Evolutionary conservation across 2,113 vertebrate genomes (phyloP).

Genomic region (Leptodactylus fuscus): DNA sequence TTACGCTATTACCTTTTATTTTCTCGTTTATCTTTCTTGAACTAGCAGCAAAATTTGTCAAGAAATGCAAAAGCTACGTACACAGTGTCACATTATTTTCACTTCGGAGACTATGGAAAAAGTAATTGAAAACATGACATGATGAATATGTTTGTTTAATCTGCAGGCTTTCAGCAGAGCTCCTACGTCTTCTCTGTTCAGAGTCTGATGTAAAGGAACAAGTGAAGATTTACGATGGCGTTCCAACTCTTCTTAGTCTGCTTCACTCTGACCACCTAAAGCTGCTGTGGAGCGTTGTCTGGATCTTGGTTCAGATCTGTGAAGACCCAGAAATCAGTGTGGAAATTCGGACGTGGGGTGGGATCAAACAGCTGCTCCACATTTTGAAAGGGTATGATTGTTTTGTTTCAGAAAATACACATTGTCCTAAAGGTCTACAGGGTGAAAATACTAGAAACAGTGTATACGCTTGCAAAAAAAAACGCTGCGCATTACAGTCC

Average conservation of each 20-base stretch:
- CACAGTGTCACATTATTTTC: not conserved
- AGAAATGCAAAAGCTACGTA: not conserved
- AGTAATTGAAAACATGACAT: conserved; percentile 12
- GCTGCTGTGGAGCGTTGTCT: conserved; percentile 85
- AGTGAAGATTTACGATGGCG: conserved; percentile 80
- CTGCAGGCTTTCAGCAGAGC: conserved; percentile 81
- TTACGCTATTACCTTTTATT: not conserved
- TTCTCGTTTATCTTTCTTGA: not conserved
- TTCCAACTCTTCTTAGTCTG: conserved; percentile 86
- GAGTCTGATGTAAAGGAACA: conserved; percentile 81
- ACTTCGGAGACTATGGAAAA: not conserved
- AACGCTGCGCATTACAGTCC: too few species aligned
- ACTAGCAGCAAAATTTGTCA: not conserved
- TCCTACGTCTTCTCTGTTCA: conserved; percentile 83
- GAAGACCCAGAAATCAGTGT: conserved; percentile 82
- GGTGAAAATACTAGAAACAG: too few species aligned
- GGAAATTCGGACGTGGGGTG: conserved; percentile 87
- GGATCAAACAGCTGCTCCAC: conserved; percentile 88
- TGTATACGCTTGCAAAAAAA: too few species aligned
- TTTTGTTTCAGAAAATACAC: not conserved
- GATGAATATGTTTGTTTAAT: not conserved
- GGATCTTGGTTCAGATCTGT: conserved; percentile 91
- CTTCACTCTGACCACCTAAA: conserved; percentile 83
- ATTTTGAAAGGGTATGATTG: conserved; percentile 79
- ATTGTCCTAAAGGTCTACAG: not conserved